Conservation (phyloP, 2,797 vertebrate genomes). For the Caiman crocodilus region DNA sequence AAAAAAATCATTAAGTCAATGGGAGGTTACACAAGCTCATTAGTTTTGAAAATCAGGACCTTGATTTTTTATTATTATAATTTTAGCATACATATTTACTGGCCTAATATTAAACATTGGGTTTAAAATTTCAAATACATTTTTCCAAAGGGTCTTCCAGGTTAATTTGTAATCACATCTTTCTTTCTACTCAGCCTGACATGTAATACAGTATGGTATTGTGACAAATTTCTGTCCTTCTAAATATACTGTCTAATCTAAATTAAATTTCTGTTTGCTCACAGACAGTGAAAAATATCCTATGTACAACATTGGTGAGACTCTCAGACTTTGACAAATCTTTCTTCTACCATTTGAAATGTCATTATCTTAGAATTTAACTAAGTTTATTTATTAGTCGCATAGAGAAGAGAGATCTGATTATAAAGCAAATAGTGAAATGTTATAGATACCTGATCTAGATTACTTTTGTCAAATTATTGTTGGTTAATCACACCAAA, state of each 20-base stretch:
- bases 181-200: constrained; percentile 32
- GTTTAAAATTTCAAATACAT: background rate
- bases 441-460: background rate
- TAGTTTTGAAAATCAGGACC: background rate
- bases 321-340: background rate
- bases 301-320: background rate
- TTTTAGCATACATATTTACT: accelerated
- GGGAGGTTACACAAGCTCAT: background rate
- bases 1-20: background rate
- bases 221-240: constrained; percentile 53
- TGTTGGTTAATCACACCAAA: background rate
- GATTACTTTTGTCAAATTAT: background rate
- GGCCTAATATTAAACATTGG: background rate
- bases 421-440: background rate
- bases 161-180: constrained; percentile 61
- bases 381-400: background rate
- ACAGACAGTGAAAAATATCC: background rate
- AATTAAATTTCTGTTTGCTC: constrained; percentile 43
- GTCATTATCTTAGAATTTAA: constrained; percentile 13
- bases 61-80: background rate
- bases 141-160: constrained; percentile 50
- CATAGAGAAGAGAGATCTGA: background rate
- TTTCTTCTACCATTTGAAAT: constrained; percentile 31
- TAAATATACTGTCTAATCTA: constrained; percentile 4
- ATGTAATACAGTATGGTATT: constrained; percentile 15